Base-by-base conservation (phyloP, 2,113 vertebrate genomes). In the Nothocercus julius region DNA sequence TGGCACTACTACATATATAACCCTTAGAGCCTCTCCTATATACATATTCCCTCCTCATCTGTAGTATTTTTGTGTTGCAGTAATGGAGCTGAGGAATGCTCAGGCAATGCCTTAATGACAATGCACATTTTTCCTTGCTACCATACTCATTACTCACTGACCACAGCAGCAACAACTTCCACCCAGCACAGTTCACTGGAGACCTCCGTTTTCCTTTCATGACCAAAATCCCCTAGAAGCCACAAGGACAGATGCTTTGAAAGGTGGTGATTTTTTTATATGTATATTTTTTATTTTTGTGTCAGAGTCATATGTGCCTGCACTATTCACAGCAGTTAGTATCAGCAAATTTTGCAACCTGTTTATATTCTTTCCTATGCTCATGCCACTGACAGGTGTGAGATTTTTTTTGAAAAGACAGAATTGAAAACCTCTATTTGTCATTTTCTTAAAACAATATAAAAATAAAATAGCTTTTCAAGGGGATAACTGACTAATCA, bases 191-290 rank as follows among this genome's bases (percentile, higher is more conserved):
- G 12, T 66, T 97, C 87, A 47, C 58, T 47, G 64, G 72, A 83
- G 17, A 68, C 17, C 85, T 42, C 64, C 91, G 45, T 83, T 95
- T 91, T 85, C 38, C 11, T 90, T 82, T 73, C 4, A 0, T 82
- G 36, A 77, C 58, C 66, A 79, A 11, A 11, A 89, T 91, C 66
- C 61, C 92, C 8, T 79, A 80, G 84, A 85, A 89, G 22, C 66
- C 86, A 11, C 85, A 87, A 82, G n/a, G 49, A 92, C 36, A 89
- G 59, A 77, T 61, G 47, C 54, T 75, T 92, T 76, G 78, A 89
- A 92, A 80, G 10, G 36, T 81, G 28, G 19, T 74, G 49, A 22
- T 92, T 92, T 91, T 49, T 77, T 91, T 91, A 22, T 49, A 49
- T 49, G 24, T 24, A 9, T 47, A 47, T 49, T 22, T 49, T 22